Evolutionary conservation across 2,888 invertebrate genomes (phyloP), one percentile per base, ranked within the genome.

Genomic region (Boloria selene): DNA sequence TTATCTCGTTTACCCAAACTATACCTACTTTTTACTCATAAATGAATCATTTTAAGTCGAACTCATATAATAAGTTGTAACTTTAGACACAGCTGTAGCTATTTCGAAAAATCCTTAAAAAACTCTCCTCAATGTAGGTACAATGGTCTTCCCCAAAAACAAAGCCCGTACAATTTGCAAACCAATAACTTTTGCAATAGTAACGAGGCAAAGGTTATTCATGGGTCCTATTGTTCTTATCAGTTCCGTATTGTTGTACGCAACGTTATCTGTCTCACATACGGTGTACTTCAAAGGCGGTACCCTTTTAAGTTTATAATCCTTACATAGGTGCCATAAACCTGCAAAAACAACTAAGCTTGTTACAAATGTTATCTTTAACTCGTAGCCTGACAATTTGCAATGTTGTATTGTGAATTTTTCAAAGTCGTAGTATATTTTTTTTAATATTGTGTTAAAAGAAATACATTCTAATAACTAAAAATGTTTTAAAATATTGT

Each of bases 261-360:
- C 65, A 45, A n/a, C 72, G 72, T 70, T 75, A 78, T 76, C 59
- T 79, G 80, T 81, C 78, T 77, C 85, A 86, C 86, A 86, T 77
- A 82, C 83, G 83, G 75, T 70, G 64, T 69, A 75, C 78, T 78
- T 82, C 75, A 84, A 82, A 84, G 51, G 58, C 18, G 63, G 78
- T 79, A 76, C 45, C 63, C 61, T 16, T 69, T 74, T 77, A 67
- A 61, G 61, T 26, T 18, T 16, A 51, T 47, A 59, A 52, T 42
- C 49, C 54, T 53, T 47, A 50, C 62, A 17, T 38, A 47, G 45
- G 65, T 42, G 66, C 58, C 44, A 63, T 70, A 68, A 68, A 72
- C 45, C 56, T 47, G 59, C 54, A 44, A 65, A 65, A 62, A 56
- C 55, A 54, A 47, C 49, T 49, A 3, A 18, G 38, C 53, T 31